These are phyloP conservation scores for Drosophila crucigera DNA, from an alignment of 2,888 invertebrate genomes.

Conservation along the genomic window DNA sequence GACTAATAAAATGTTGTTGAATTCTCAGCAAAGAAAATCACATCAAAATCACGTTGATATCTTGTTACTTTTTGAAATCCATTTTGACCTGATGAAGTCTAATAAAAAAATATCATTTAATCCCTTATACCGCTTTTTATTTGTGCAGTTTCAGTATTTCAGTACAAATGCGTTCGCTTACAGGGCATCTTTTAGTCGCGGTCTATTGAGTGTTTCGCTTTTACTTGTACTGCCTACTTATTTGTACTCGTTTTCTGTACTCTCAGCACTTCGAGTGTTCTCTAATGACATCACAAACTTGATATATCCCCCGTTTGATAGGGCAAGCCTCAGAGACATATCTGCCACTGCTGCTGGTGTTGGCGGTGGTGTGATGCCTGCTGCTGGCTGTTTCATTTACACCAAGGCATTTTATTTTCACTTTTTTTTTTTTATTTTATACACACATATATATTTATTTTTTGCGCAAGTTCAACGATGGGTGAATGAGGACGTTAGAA, in stretches of 20 bases:
- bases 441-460: slow-evolving; percentile 15
- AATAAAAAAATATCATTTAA: background rate
- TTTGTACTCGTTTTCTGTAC: slow-evolving; percentile 7
- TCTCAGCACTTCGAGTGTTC: slow-evolving; percentile 19
- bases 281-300: slow-evolving; percentile 54
- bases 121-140: background rate
- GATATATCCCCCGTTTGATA: slow-evolving; percentile 49
- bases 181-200: slow-evolving; percentile 10
- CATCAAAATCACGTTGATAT: background rate
- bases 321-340: slow-evolving; percentile 35
- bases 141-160: background rate
- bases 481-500: slow-evolving; percentile 48
- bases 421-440: slow-evolving; percentile 6
- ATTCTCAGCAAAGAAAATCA: background rate
- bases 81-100: background rate
- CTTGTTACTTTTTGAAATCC: background rate
- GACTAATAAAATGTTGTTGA: background rate
- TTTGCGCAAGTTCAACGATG: slow-evolving; percentile 33
- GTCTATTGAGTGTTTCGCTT: too few species aligned
- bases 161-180: too few species aligned
- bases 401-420: slow-evolving; percentile 58
- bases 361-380: slow-evolving; percentile 11
- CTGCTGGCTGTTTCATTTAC: slow-evolving; percentile 59
- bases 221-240: background rate
- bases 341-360: background rate